These are phyloP conservation scores for Erinaceus europaeus DNA, from an alignment of 2,113 vertebrate genomes.

Conservation along the genomic window DNA sequence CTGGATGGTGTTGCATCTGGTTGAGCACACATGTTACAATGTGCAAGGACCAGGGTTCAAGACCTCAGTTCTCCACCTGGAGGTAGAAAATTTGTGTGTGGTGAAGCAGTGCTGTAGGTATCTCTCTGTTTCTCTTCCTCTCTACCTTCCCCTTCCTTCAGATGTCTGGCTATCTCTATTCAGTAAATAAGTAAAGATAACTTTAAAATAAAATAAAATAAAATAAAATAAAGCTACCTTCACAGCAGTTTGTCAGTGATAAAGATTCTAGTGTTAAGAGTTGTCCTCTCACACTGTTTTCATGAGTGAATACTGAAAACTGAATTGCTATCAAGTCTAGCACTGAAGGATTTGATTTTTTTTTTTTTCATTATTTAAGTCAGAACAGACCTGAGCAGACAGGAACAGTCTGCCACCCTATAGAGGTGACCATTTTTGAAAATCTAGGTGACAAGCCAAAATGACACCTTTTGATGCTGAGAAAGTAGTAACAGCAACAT, in stretches of 20 bases:
- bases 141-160: too few relatives aligned
- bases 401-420: not conserved
- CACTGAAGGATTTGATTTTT: not conserved
- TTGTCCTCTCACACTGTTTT: not conserved
- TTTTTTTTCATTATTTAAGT: not conserved
- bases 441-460: not conserved
- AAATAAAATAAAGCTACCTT: not conserved
- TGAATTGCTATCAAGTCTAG: not conserved
- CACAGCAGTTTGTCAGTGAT: not conserved
- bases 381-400: not conserved
- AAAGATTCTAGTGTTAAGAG: not conserved
- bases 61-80: too few relatives aligned
- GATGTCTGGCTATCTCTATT: too few relatives aligned
- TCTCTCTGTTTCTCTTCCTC: too few relatives aligned
- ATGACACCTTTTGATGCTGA: not conserved
- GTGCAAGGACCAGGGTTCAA: too few relatives aligned
- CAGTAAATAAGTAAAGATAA: too few relatives aligned
- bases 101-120: too few relatives aligned
- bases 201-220: too few relatives aligned
- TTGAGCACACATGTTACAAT: too few relatives aligned
- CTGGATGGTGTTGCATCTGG: too few relatives aligned
- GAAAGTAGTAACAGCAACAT: not conserved
- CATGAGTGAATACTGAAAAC: not conserved
- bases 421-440: not conserved
- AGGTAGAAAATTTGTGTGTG: too few relatives aligned